Evolutionary conservation across 2,113 vertebrate species (phyloP).

Genomic region (Pao palembangensis): DNA sequence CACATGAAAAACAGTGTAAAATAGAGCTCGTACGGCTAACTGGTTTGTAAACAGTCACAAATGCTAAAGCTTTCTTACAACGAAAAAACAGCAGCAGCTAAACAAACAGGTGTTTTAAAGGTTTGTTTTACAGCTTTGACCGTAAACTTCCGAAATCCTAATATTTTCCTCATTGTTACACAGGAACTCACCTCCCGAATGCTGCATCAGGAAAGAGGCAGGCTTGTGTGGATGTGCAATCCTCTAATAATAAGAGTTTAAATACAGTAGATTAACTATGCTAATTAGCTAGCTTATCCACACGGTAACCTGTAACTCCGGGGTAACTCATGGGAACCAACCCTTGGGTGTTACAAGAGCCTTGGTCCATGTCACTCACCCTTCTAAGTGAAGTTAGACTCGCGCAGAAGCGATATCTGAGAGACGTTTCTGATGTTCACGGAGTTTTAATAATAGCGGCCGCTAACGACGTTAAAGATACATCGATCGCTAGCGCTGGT

Average conservation of each 20-base stretch:
- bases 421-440: slow-evolving; percentile 3
- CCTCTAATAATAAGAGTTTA: slow-evolving; percentile 1
- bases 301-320: slow-evolving; percentile 1
- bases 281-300: slow-evolving; percentile 5
- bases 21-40: neutral
- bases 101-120: slow-evolving; percentile 27
- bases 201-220: too few species aligned
- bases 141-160: neutral
- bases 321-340: neutral
- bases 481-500: slow-evolving; percentile 7
- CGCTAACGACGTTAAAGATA: neutral
- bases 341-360: neutral
- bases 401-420: slow-evolving; percentile 18
- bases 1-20: neutral
- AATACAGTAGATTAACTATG: neutral
- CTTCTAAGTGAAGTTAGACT: slow-evolving; percentile 13
- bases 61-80: neutral
- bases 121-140: neutral
- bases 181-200: too few species aligned
- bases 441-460: neutral
- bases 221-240: neutral
- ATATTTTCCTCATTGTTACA: neutral
- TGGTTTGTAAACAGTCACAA: slow-evolving; percentile 6
- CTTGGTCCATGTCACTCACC: neutral
- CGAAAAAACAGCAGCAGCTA: neutral